Percentiles rank a stretch among this genome's conserved stretches.
Conservation (phyloP, 2,113 vertebrate genomes). For the Tautogolabrus adspersus region DNA sequence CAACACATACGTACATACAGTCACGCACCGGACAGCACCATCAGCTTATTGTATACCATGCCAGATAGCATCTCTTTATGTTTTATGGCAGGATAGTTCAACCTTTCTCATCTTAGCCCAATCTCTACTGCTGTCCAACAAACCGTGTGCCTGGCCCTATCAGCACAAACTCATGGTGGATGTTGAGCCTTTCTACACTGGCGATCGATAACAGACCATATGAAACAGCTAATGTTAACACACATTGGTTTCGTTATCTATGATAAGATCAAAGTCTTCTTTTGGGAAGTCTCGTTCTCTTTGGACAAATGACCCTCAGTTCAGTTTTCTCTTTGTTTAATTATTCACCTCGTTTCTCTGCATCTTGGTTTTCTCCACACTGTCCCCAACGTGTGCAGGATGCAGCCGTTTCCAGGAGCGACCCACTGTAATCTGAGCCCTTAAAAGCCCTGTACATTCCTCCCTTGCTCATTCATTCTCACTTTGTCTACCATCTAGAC, state of each 20-base stretch:
- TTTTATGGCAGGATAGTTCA: slow-evolving; percentile 52
- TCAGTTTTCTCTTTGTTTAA: not conserved
- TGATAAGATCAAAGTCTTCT: not conserved
- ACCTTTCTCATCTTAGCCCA: slow-evolving; percentile 10
- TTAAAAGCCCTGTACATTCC: slow-evolving; percentile 71
- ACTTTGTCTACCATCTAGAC: slow-evolving; percentile 59
- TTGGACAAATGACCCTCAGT: not conserved
- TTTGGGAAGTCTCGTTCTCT: not conserved
- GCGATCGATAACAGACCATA: not conserved
- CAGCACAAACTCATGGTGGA: slow-evolving; percentile 16
- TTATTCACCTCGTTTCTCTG: slow-evolving; percentile 12
- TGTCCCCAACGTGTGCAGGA: slow-evolving; percentile 12
- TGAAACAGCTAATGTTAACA: not conserved
- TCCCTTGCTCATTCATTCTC: slow-evolving; percentile 55
- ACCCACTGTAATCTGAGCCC: slow-evolving; percentile 61
- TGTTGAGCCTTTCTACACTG: slow-evolving; percentile 1
- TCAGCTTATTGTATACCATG: slow-evolving; percentile 30
- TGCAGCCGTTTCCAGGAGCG: slow-evolving; percentile 41
- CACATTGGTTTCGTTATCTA: not conserved
- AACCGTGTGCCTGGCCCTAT: not conserved
- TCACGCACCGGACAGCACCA: slow-evolving; percentile 25
- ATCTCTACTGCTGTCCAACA: slow-evolving; percentile 23
- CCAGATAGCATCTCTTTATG: slow-evolving; percentile 55
- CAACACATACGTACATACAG: slow-evolving; percentile 24
- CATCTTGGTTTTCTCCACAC: slow-evolving; percentile 21